phyloP scores from a whole-genome alignment of 1,140 invertebrate genomes.

The Tribolium castaneum region DNA sequence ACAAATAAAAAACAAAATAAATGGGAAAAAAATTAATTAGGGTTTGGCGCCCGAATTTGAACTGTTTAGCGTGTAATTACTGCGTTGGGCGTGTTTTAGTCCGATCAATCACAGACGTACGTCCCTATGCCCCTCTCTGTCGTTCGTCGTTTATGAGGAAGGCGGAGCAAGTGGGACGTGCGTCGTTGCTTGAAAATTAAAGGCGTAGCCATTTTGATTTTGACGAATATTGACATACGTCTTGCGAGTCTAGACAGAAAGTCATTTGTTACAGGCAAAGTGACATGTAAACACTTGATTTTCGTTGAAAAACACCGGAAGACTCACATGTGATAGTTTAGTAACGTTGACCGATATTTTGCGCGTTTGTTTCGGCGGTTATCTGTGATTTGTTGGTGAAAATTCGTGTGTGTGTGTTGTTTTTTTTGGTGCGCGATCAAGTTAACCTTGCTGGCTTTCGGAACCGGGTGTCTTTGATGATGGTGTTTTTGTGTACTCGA shows the following conservation, averaged over 20 bases:
- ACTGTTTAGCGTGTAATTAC: constrained; percentile 26
- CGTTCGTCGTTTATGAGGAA: neutral
- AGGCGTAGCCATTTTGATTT: constrained; percentile 65
- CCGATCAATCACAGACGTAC: constrained; percentile 44
- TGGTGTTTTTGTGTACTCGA: constrained; percentile 16
- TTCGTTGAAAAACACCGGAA: constrained; percentile 52
- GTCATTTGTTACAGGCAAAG: constrained; percentile 63
- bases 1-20: too few species aligned
- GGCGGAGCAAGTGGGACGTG: constrained; percentile 28
- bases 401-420: constrained; percentile 49
- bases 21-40: too few species aligned
- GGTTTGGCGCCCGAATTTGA: constrained; percentile 37
- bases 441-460: constrained; percentile 54
- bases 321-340: constrained; percentile 56
- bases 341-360: constrained; percentile 40
- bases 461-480: constrained; percentile 42
- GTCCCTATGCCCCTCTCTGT: constrained; percentile 8
- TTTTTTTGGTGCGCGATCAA: constrained; percentile 50
- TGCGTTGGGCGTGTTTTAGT: constrained; percentile 51
- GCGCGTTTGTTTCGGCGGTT: constrained; percentile 39
- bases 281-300: constrained; percentile 65
- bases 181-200: constrained; percentile 56
- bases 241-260: constrained; percentile 64
- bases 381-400: constrained; percentile 21
- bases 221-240: constrained; percentile 66